A percentile compares a stretch with the other conserved stretches of the same genome.
phyloP scores from a whole-genome alignment of 2,888 invertebrate genomes.

The Autographa pulchrina region DNA sequence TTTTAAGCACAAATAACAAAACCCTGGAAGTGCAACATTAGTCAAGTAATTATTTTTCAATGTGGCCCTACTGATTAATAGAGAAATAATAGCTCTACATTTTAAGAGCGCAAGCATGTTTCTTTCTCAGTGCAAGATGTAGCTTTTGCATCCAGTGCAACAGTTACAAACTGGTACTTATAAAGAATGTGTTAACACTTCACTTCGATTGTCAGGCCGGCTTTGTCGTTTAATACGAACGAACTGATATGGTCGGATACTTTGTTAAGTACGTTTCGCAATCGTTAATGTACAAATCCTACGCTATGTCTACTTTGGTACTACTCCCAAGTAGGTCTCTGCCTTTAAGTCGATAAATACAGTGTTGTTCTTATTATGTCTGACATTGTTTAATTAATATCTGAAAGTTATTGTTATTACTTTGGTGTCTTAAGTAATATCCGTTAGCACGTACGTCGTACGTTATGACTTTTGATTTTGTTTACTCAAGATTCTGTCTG shows the following conservation, averaged over 20 bases:
- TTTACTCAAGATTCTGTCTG: neutral
- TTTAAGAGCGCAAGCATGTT: neutral
- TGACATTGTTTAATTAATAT: neutral
- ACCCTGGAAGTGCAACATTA: neutral
- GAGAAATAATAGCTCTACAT: neutral
- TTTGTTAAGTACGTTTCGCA: constrained; percentile 31
- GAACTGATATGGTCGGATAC: constrained; percentile 5
- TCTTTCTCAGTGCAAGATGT: neutral
- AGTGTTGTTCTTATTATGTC: neutral
- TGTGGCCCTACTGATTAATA: neutral
- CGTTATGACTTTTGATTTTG: neutral
- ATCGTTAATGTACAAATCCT: constrained; percentile 16
- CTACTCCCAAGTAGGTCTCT: constrained; percentile 35
- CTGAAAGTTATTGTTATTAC: neutral
- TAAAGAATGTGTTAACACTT: neutral
- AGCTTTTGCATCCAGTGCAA: neutral
- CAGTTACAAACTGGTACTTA: neutral
- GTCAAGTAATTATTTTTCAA: neutral
- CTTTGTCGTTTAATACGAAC: neutral
- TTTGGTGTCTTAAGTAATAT: neutral
- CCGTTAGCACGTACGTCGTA: neutral
- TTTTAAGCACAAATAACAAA: no score
- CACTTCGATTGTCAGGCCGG: neutral
- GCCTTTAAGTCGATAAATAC: constrained; percentile 12
- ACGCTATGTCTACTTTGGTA: constrained; percentile 26